Percentiles rank a stretch among this genome's conserved stretches.
These are phyloP conservation scores for Galagoides demidoff DNA, from an alignment of 2,797 vertebrate genomes.

Conservation along the genomic window DNA sequence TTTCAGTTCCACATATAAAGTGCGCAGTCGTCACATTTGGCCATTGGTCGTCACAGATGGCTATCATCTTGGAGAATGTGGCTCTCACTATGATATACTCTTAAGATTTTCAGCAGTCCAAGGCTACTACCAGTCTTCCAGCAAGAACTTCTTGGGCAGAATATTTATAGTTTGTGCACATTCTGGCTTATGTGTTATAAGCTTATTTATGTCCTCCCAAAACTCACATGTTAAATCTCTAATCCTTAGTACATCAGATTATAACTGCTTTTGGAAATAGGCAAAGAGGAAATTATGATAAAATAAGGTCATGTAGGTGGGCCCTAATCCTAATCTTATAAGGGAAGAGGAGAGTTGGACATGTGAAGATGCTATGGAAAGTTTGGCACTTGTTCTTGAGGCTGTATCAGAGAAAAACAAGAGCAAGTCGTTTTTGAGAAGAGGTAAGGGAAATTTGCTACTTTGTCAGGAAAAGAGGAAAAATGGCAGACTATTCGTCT, in stretches of 20 bases:
- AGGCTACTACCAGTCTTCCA: neutral
- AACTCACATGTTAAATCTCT: neutral
- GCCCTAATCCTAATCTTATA: neutral
- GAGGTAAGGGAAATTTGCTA: too few relatives aligned
- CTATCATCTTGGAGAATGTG: neutral
- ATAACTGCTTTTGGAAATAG: neutral
- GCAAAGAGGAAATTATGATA: neutral
- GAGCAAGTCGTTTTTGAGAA: too few relatives aligned
- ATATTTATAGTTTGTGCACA: neutral
- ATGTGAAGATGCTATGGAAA: neutral
- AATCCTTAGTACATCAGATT: neutral
- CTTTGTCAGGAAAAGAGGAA: too few relatives aligned
- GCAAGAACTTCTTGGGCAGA: neutral
- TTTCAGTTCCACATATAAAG: neutral
- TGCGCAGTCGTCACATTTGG: neutral
- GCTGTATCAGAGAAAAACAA: too few relatives aligned
- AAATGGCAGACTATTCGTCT: too few relatives aligned
- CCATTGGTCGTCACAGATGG: neutral
- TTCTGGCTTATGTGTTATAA: neutral
- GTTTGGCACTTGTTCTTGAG: too few relatives aligned
- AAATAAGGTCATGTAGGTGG: neutral
- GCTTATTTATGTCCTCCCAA: neutral
- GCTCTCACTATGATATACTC: neutral
- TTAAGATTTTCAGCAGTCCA: neutral
- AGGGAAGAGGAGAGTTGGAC: neutral